phyloP scores from a whole-genome alignment of 1,140 invertebrate species.

The Belonocnema kinseyi region DNA sequence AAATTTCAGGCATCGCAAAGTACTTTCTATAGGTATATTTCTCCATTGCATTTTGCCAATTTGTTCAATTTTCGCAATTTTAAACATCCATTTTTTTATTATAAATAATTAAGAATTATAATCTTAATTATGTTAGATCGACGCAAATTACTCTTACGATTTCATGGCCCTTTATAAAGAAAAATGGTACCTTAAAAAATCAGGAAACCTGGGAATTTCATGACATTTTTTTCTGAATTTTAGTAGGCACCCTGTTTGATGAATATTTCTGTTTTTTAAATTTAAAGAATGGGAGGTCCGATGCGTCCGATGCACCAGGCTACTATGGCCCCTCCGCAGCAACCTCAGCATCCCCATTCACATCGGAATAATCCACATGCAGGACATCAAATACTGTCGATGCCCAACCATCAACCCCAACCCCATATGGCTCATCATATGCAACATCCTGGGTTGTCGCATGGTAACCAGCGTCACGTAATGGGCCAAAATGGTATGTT shows the following conservation, averaged over 20 bases:
- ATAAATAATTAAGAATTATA: no score
- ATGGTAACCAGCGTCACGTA: constrained; percentile 68
- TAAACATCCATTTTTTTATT: no score
- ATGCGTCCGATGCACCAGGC: constrained; percentile 74
- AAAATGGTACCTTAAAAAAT: no score
- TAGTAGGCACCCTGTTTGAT: background rate
- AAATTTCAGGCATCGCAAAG: no score
- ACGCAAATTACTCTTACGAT: no score
- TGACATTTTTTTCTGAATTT: no score
- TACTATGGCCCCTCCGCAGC: constrained; percentile 72
- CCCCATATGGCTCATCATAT: constrained; percentile 71
- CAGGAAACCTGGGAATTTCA: no score
- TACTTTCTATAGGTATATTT: no score
- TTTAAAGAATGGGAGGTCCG: constrained; percentile 68
- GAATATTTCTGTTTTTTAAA: background rate
- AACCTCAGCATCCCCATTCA: constrained; percentile 67
- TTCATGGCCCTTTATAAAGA: no score
- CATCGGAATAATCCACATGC: constrained; percentile 66
- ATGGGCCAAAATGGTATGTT: constrained; percentile 43
- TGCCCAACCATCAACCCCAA: constrained; percentile 64
- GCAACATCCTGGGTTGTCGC: constrained; percentile 68
- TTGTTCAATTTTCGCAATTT: no score
- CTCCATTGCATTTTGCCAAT: no score
- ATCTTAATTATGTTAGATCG: no score
- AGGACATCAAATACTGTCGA: constrained; percentile 70